Evolutionary conservation across 2,888 invertebrate species (phyloP).

Genomic region (Chrysodeixis includens): DNA sequence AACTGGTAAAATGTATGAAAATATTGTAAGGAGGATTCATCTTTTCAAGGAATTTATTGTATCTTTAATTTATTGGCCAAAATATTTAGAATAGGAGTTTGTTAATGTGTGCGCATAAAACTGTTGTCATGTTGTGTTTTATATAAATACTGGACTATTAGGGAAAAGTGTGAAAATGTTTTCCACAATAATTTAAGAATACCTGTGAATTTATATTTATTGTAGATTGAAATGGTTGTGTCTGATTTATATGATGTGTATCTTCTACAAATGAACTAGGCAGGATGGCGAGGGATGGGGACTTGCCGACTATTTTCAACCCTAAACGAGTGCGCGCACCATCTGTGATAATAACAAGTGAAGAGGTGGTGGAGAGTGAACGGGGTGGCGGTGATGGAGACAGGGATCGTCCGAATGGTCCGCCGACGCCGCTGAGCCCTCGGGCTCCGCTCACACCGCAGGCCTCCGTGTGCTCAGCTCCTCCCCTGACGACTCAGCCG

Average conservation of each 20-base stretch:
- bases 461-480: conserved; percentile 85
- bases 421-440: conserved; percentile 82
- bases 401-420: conserved; percentile 84
- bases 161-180: conserved; percentile 25
- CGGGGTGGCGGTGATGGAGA: conserved; percentile 75
- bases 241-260: conserved; percentile 55
- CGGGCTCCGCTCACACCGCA: conserved; percentile 84
- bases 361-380: conserved; percentile 86
- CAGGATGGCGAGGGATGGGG: conserved; percentile 92
- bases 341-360: conserved; percentile 92
- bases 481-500: conserved; percentile 83
- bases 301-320: conserved; percentile 95
- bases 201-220: conserved; percentile 20
- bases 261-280: conserved; percentile 33
- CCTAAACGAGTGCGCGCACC: conserved; percentile 92
- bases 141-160: conserved; percentile 13
- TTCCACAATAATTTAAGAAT: conserved; percentile 18
- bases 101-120: conserved; percentile 16
- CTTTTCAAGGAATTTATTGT: conserved; percentile 9
- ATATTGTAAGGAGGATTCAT: conserved; percentile 27
- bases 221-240: conserved; percentile 36
- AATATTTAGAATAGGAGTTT: conserved; percentile 29
- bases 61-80: conserved; percentile 7
- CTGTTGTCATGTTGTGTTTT: conserved; percentile 19
- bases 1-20: conserved; percentile 52